These are phyloP conservation scores for Centropyge bicolor DNA, from an alignment of 2,797 vertebrate species.

Conservation along the genomic window DNA sequence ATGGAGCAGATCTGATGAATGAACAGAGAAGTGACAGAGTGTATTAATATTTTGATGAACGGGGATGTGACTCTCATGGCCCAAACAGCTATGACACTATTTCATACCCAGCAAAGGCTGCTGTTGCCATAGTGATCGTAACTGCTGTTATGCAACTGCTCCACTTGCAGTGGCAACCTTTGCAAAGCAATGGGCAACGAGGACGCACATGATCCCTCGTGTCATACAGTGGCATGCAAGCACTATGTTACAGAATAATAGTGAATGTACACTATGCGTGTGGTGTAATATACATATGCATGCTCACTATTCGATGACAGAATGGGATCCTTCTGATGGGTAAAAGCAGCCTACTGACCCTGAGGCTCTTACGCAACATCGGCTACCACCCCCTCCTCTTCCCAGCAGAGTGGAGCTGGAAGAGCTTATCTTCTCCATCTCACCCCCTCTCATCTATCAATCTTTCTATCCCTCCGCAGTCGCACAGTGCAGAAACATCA, in stretches of 20 bases:
- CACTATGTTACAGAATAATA: background rate
- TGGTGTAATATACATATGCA: conserved; percentile 10
- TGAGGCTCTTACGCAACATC: conserved; percentile 63
- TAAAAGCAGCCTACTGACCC: conserved; percentile 67
- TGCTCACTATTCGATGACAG: conserved; percentile 23
- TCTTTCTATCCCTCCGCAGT: conserved; percentile 28
- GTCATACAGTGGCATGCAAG: background rate
- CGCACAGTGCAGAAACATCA: conserved; percentile 29
- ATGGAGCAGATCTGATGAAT: conserved; percentile 31
- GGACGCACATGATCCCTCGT: conserved; percentile 8
- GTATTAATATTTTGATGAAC: conserved; percentile 6
- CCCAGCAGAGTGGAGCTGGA: conserved; percentile 27
- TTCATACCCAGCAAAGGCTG: conserved; percentile 51
- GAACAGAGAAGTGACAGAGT: background rate
- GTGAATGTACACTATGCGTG: conserved; percentile 1
- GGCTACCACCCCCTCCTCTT: background rate
- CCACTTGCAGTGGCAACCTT: conserved; percentile 68
- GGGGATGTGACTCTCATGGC: conserved; percentile 17
- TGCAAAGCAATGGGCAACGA: conserved; percentile 37
- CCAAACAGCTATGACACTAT: conserved; percentile 43
- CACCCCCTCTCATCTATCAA: conserved; percentile 50
- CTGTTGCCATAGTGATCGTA: conserved; percentile 80
- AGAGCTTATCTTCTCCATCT: conserved; percentile 56
- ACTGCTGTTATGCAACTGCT: conserved; percentile 77
- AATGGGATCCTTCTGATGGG: conserved; percentile 61